Evolutionary conservation across 1,140 invertebrate genomes (phyloP).

Genomic region (Prorops nasuta): DNA sequence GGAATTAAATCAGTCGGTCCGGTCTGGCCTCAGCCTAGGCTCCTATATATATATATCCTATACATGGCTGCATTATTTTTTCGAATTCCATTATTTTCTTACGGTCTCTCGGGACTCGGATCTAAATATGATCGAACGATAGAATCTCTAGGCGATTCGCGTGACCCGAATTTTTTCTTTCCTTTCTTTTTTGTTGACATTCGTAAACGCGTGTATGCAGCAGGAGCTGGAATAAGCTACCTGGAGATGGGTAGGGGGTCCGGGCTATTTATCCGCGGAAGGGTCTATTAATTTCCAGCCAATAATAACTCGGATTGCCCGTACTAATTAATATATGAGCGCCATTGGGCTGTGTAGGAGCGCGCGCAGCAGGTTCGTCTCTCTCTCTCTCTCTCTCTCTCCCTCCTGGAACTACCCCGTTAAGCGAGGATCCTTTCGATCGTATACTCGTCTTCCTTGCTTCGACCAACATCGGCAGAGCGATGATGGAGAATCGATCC

Average conservation of each 20-base stretch:
- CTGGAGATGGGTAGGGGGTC: constrained; percentile 15
- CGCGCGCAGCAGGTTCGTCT: constrained; percentile 43
- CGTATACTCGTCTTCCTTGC: constrained; percentile 18
- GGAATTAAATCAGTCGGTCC: too few species aligned
- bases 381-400: constrained; percentile 6
- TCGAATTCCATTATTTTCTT: too few species aligned
- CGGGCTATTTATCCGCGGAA: constrained; percentile 39
- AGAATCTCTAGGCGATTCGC: too few species aligned
- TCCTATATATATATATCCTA: too few species aligned
- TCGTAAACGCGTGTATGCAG: too few species aligned
- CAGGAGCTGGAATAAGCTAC: too few species aligned
- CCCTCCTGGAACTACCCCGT: background rate
- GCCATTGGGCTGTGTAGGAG: constrained; percentile 34
- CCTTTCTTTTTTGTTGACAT: too few species aligned
- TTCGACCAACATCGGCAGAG: constrained; percentile 45
- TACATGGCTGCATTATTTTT: too few species aligned
- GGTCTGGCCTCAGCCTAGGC: too few species aligned
- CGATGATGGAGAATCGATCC: constrained; percentile 46
- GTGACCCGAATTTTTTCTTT: too few species aligned
- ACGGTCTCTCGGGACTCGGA: too few species aligned
- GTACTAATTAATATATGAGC: constrained; percentile 51
- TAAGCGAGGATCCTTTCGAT: constrained; percentile 4
- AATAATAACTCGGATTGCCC: constrained; percentile 47
- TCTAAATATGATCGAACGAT: too few species aligned
- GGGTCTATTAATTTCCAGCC: constrained; percentile 46